These are phyloP conservation scores for Musca domestica DNA, from an alignment of 1,140 invertebrate genomes.

Conservation along the genomic window DNA sequence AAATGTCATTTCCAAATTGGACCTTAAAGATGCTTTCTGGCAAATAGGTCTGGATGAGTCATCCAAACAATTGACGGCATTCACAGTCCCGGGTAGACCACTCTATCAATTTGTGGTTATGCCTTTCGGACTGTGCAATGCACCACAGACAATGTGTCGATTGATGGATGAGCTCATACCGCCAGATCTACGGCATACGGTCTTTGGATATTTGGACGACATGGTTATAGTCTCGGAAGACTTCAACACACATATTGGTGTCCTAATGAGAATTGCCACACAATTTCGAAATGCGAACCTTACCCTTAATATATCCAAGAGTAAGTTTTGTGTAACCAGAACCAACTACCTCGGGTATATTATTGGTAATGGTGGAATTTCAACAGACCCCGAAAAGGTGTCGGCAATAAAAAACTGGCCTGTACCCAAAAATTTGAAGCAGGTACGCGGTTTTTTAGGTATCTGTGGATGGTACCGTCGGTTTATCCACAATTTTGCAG, in stretches of 20 bases:
- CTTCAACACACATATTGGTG: neutral
- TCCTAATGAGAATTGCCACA: no score
- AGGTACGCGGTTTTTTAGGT: slow-evolving; percentile 52
- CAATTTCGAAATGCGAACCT: slow-evolving; percentile 40
- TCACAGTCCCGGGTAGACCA: slow-evolving; percentile 49
- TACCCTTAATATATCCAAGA: slow-evolving; percentile 27
- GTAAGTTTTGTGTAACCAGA: slow-evolving; percentile 30
- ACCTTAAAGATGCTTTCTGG: slow-evolving; percentile 47
- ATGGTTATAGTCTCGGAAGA: neutral
- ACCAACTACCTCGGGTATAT: slow-evolving; percentile 38
- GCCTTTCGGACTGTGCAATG: slow-evolving; percentile 14
- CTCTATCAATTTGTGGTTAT: slow-evolving; percentile 48
- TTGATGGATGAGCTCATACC: slow-evolving; percentile 8
- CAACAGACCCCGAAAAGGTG: slow-evolving; percentile 20
- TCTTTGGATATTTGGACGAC: slow-evolving; percentile 14
- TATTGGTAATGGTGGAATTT: slow-evolving; percentile 24
- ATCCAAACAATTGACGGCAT: slow-evolving; percentile 50
- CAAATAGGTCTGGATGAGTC: slow-evolving; percentile 39
- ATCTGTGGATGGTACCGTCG: slow-evolving; percentile 36
- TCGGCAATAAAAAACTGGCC: slow-evolving; percentile 30
- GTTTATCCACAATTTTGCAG: neutral
- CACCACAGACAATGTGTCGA: slow-evolving; percentile 8
- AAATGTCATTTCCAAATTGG: slow-evolving; percentile 47
- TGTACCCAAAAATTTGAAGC: slow-evolving; percentile 34
- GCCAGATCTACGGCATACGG: neutral